Base-by-base conservation (phyloP, 2,888 invertebrate genomes). In the Drosophila paucipuncta region DNA sequence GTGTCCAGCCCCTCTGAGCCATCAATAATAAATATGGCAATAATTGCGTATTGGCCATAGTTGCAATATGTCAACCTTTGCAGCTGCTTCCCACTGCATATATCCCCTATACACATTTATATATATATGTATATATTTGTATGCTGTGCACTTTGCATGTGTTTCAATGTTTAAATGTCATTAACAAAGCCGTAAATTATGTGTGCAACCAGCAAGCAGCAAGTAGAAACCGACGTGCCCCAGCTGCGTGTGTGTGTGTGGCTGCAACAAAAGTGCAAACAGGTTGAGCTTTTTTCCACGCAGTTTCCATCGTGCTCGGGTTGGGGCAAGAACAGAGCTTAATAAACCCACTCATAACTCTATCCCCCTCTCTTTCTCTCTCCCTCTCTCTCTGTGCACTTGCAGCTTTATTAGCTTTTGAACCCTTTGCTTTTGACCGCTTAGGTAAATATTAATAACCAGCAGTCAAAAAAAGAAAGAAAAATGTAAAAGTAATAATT, bases 161-260 rank as follows among this genome's bases (percentile, higher is more conserved):
- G 85, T 88, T 90, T 81, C 85, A 88, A 85, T 88, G 87, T 90
- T 90, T 89, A 91, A 89, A 85, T 82, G 88, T 88, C 91, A 90
- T 91, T 91, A 91, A 90, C 78, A 82, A 77, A 67, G 78, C 80
- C 80, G 82, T 91, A 90, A 91, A 91, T 91, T 81, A 91, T 82
- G 74, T 78, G 74, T 47, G 47, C 41, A 11, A 39, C 39, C 54
- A 33, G 37, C 68, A 18, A 53, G 31, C 41, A 9, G 47, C 47
- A 16, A 53, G 35, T 35, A 16, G 47, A 22, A 16, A 10, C 47
- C 28, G 28, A 57, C 55, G 30, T 28, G 63, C 43, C 78, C 31
- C 79, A 78, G 66, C 74, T 81, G 61, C 31, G 52, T 53, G 52
- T 54, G 22, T 16, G 35, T 25, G 47, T 22, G 54, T 25, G 49